phyloP scores from a whole-genome alignment of 2,113 vertebrate species.

The Castor canadensis region DNA sequence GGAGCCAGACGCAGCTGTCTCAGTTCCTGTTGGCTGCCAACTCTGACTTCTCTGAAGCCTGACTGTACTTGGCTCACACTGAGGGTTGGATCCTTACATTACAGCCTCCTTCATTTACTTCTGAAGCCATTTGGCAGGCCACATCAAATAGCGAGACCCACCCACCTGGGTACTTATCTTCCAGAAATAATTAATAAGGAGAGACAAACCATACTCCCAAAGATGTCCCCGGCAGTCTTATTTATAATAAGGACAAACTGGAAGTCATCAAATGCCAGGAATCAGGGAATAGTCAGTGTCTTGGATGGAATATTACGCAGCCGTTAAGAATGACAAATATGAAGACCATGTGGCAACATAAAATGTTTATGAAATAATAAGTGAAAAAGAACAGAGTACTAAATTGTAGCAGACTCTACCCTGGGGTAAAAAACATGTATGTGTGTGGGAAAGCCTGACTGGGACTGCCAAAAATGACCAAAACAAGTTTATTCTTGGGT shows the following conservation, averaged over 20 bases:
- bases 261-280: not conserved
- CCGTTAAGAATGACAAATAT: conserved; percentile 62
- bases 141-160: conserved; percentile 59
- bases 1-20: not conserved
- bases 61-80: conserved; percentile 39
- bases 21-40: not conserved
- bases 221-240: conserved; percentile 16
- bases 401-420: not conserved
- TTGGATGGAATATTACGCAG: conserved; percentile 70
- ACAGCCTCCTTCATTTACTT: conserved; percentile 58
- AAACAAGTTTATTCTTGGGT: conserved; percentile 12
- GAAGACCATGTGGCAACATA: not conserved
- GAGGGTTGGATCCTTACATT: conserved; percentile 16
- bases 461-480: not conserved
- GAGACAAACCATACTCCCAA: conserved; percentile 60
- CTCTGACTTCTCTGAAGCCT: conserved; percentile 33
- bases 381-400: not conserved
- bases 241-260: conserved; percentile 38
- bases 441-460: not conserved
- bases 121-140: conserved; percentile 63
- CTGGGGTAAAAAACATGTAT: not conserved
- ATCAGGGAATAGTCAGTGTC: not conserved
- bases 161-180: conserved; percentile 59
- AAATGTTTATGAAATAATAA: not conserved
- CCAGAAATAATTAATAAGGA: conserved; percentile 71